These are phyloP conservation scores for Ochropleura plecta DNA, from an alignment of 2,888 invertebrate genomes.

Conservation along the genomic window DNA sequence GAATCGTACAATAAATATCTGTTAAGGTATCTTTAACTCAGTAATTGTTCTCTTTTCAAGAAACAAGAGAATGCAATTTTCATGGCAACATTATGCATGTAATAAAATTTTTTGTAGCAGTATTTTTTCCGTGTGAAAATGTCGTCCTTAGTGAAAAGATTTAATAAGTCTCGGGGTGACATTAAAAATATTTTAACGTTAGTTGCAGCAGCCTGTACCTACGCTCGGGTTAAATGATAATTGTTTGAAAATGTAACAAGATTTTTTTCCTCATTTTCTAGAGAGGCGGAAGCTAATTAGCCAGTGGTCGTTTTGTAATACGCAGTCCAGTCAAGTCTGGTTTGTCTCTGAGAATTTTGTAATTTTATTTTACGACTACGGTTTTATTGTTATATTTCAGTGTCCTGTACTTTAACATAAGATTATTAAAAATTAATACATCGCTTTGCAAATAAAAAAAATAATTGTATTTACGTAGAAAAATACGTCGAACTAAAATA, in stretches of 20 bases:
- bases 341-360: conserved; percentile 1
- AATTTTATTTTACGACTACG: neutral
- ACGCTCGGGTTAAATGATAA: conserved; percentile 54
- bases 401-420: neutral
- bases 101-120: conserved; percentile 55
- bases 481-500: too few relatives aligned
- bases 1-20: conserved; percentile 81
- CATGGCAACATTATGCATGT: conserved; percentile 69
- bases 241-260: conserved; percentile 56
- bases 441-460: too few relatives aligned
- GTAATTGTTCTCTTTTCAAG: conserved; percentile 77
- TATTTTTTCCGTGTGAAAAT: conserved; percentile 50
- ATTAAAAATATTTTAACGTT: conserved; percentile 64
- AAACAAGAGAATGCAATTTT: conserved; percentile 82
- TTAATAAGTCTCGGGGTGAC: conserved; percentile 63
- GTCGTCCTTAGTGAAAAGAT: conserved; percentile 54
- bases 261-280: conserved; percentile 43
- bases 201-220: conserved; percentile 41
- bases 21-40: conserved; percentile 76
- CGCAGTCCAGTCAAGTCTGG: conserved; percentile 3
- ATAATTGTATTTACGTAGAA: too few relatives aligned
- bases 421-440: neutral
- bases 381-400: neutral
- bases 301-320: conserved; percentile 18
- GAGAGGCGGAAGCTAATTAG: conserved; percentile 50